Percentiles rank a stretch among this genome's conserved stretches.
phyloP scores from a whole-genome alignment of 2,888 invertebrate genomes.

The Drosophila neonasuta region DNA sequence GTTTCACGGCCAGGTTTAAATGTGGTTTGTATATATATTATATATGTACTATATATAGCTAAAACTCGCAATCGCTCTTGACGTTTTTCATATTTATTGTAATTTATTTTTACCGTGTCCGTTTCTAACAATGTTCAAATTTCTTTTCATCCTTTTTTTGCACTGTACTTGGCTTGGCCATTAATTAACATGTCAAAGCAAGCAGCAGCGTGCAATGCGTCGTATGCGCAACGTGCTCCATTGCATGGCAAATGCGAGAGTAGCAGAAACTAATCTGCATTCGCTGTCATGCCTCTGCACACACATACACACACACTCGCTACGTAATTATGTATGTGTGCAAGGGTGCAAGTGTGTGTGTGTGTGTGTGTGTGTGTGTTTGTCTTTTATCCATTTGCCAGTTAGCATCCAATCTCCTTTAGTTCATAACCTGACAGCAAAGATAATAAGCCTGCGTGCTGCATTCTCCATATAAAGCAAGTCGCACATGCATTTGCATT shows the following conservation, averaged over 20 bases:
- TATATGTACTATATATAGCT: too few species aligned
- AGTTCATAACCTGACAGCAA: slow-evolving; percentile 23
- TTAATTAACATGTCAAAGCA: slow-evolving; percentile 61
- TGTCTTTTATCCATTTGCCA: slow-evolving; percentile 5
- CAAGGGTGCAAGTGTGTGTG: background rate
- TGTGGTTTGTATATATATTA: background rate
- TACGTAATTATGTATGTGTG: slow-evolving; percentile 37
- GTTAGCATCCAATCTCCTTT: slow-evolving; percentile 21
- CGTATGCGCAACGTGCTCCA: slow-evolving; percentile 49
- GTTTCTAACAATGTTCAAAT: slow-evolving; percentile 19
- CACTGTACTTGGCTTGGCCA: slow-evolving; percentile 27
- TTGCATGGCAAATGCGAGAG: slow-evolving; percentile 16
- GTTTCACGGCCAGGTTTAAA: slow-evolving; percentile 4
- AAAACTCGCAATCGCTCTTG: too few species aligned
- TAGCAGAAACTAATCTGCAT: slow-evolving; percentile 50
- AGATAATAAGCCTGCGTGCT: slow-evolving; percentile 19
- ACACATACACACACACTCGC: slow-evolving; percentile 17
- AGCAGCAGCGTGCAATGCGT: slow-evolving; percentile 32
- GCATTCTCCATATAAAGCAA: background rate
- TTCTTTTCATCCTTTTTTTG: slow-evolving; percentile 10
- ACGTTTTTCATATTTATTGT: slow-evolving; percentile 34
- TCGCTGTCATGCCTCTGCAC: slow-evolving; percentile 35
- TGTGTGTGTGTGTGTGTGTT: slow-evolving; percentile 5
- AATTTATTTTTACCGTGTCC: slow-evolving; percentile 26
- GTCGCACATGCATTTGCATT: slow-evolving; percentile 6